phyloP scores from a whole-genome alignment of 2,797 vertebrate species.

The Emydoidea blandingii region DNA sequence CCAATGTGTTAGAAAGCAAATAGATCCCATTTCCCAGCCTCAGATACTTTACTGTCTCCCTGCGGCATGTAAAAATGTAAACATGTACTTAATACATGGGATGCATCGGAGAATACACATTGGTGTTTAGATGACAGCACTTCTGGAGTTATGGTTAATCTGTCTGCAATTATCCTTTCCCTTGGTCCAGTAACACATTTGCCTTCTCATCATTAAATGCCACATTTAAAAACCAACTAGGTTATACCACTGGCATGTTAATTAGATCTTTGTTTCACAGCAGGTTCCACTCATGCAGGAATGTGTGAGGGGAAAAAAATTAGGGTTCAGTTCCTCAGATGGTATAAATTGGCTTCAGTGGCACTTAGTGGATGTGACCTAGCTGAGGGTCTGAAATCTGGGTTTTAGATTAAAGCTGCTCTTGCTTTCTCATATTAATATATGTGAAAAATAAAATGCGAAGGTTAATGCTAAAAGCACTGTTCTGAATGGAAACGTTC shows the following conservation, averaged over 20 bases:
- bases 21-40: slow-evolving; percentile 11
- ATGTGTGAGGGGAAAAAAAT: not conserved
- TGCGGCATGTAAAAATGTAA: not conserved
- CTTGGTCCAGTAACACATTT: rapidly evolving
- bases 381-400: not conserved
- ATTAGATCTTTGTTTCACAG: slow-evolving; percentile 20
- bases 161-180: not conserved
- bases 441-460: not conserved
- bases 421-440: not conserved
- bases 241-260: not conserved
- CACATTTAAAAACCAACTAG: slow-evolving; percentile 2
- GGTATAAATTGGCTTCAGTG: not conserved
- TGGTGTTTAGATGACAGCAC: not conserved
- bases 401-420: not conserved
- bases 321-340: not conserved
- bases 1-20: not conserved
- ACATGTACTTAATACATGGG: not conserved
- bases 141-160: not conserved
- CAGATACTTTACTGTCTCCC: not conserved
- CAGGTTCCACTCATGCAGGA: not conserved
- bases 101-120: rapidly evolving
- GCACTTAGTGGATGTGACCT: not conserved
- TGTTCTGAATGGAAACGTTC: not conserved
- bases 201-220: not conserved
- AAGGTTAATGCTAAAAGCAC: not conserved